Evolutionary conservation across 2,797 vertebrate genomes (phyloP).

Genomic region (Thripadectes ignobilis): DNA sequence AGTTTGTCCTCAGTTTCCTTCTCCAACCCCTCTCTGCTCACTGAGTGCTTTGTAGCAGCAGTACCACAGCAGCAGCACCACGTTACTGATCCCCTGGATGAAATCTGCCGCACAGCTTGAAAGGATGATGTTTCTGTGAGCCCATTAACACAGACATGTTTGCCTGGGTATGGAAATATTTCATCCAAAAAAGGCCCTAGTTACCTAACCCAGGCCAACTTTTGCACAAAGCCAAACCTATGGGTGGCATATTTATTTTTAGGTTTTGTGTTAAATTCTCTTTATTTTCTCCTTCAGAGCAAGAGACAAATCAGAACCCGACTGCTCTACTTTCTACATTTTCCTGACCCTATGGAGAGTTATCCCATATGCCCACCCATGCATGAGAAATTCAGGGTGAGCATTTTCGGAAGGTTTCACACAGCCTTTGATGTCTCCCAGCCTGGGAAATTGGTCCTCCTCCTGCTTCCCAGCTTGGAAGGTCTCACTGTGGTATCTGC

Average conservation of each 20-base stretch:
- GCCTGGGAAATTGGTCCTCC: slow-evolving; percentile 55
- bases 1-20: neutral
- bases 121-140: neutral
- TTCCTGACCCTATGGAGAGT: slow-evolving; percentile 31
- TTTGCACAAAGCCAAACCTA: slow-evolving; percentile 1
- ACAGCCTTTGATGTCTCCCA: slow-evolving; percentile 66
- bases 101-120: neutral
- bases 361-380: slow-evolving; percentile 60
- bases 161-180: neutral
- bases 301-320: neutral
- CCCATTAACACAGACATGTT: neutral
- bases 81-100: neutral
- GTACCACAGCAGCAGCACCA: neutral
- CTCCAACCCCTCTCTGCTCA: neutral
- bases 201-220: slow-evolving; percentile 2
- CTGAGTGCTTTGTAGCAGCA: neutral
- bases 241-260: slow-evolving; percentile 23
- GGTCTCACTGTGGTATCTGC: slow-evolving; percentile 55
- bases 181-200: neutral
- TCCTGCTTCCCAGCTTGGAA: slow-evolving; percentile 60
- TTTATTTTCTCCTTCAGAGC: slow-evolving; percentile 10
- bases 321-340: neutral
- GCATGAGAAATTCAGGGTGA: slow-evolving; percentile 62
- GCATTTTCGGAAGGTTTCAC: slow-evolving; percentile 66
- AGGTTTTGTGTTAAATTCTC: slow-evolving; percentile 7